phyloP scores from a whole-genome alignment of 1,140 invertebrate genomes.

The Tyrophagus putrescentiae region DNA sequence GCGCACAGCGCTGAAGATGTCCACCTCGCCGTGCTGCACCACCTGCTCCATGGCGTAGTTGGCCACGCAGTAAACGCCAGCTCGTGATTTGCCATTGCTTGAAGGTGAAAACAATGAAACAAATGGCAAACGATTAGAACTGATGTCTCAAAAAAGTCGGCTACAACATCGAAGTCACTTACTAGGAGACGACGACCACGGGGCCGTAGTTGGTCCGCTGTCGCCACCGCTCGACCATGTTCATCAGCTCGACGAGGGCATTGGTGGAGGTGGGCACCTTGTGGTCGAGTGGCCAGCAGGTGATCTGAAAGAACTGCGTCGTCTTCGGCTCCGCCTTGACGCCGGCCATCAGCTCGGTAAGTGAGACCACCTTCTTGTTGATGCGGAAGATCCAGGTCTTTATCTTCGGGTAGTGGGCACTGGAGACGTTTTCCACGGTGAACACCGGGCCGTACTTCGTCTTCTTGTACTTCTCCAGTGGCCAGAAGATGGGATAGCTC shows the following conservation, averaged over 20 bases:
- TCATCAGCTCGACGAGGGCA: conserved; percentile 91
- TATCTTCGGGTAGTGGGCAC: conserved; percentile 85
- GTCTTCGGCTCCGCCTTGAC: conserved; percentile 82
- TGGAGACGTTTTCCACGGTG: conserved; percentile 80
- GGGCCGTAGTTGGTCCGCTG: conserved; percentile 83
- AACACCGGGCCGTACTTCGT: conserved; percentile 90
- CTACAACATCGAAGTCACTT: too few relatives aligned
- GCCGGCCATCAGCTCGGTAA: conserved; percentile 84
- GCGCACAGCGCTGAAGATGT: conserved; percentile 93
- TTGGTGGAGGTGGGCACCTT: conserved; percentile 86
- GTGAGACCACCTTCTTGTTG: conserved; percentile 86
- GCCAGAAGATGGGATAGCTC: conserved; percentile 84
- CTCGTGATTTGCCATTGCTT: conserved; percentile 79
- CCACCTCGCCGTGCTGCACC: conserved; percentile 93
- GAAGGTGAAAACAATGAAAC: too few relatives aligned
- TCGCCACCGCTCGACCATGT: conserved; percentile 94
- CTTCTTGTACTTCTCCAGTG: conserved; percentile 60
- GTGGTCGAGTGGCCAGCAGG: conserved; percentile 89
- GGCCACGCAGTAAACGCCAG: conserved; percentile 84
- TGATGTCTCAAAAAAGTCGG: not conserved
- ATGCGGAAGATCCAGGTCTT: conserved; percentile 92
- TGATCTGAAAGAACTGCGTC: conserved; percentile 81
- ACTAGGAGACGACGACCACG: conserved; percentile 90
- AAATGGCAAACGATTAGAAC: conserved; percentile 1
- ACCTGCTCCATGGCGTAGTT: conserved; percentile 97